A percentile compares a stretch with the other conserved stretches of the same genome.
Conservation (phyloP, 2,113 vertebrate genomes). For the Sceloporus undulatus region DNA sequence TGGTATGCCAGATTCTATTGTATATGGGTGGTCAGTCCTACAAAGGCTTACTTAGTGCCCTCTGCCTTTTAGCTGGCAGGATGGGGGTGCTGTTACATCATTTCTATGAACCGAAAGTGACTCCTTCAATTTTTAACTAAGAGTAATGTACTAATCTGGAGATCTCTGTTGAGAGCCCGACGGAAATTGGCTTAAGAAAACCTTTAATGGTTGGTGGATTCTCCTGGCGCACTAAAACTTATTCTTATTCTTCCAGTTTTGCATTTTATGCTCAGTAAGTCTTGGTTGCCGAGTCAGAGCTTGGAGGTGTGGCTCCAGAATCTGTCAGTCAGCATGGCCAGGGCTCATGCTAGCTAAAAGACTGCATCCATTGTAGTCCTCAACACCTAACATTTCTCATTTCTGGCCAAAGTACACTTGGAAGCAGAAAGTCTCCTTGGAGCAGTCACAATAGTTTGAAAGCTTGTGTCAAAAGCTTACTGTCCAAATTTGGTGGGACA, state of each 20-base stretch:
- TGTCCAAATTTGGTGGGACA: not conserved
- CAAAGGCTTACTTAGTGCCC: not conserved
- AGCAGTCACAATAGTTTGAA: not conserved
- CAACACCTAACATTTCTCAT: too few relatives aligned
- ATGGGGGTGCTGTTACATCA: not conserved
- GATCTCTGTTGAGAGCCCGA: not conserved
- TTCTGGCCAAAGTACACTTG: too few relatives aligned
- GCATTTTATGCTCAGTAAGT: not conserved
- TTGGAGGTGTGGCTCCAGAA: too few relatives aligned
- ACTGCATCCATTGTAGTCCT: too few relatives aligned
- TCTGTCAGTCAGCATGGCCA: too few relatives aligned
- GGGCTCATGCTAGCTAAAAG: not conserved
- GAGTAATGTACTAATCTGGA: not conserved
- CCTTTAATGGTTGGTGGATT: not conserved
- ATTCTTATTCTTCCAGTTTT: not conserved
- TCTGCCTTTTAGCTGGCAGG: not conserved
- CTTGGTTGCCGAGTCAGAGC: not conserved
- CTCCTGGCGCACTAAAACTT: not conserved
- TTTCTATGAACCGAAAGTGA: not conserved
- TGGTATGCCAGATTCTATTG: too few relatives aligned
- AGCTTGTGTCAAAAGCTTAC: not conserved
- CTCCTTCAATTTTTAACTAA: too few relatives aligned
- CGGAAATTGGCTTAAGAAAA: not conserved
- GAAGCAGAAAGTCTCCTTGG: not conserved
- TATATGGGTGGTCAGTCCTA: not conserved